phyloP scores from a whole-genome alignment of 1,140 invertebrate species.

The Glossosoma conforme region DNA sequence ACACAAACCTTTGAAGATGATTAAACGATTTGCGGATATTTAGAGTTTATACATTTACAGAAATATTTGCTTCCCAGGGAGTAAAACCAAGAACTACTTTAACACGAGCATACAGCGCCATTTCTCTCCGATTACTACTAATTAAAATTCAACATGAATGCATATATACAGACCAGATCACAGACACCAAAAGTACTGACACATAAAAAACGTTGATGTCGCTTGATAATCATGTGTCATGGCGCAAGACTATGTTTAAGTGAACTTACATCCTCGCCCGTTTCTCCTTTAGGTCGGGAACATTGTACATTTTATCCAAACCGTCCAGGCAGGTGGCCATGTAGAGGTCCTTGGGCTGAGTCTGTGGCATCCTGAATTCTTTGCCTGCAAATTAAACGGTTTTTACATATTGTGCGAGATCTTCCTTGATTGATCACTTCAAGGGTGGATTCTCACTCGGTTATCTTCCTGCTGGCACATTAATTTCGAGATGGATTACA shows the following conservation, averaged over 20 bases:
- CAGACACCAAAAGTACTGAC: not conserved
- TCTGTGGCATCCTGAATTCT: conserved; percentile 43
- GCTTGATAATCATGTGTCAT: not conserved
- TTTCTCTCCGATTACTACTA: not conserved
- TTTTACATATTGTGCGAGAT: not conserved
- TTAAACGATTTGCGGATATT: too few species aligned
- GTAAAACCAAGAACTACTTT: too few species aligned
- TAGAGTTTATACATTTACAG: too few species aligned
- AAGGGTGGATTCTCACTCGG: too few species aligned
- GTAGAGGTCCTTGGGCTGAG: conserved; percentile 48
- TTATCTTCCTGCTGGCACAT: too few species aligned
- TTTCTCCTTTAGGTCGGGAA: conserved; percentile 48
- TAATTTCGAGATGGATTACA: too few species aligned
- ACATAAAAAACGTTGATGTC: not conserved
- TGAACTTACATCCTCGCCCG: conserved; percentile 50
- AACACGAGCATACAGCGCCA: too few species aligned
- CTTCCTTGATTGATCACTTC: too few species aligned
- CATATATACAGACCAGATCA: not conserved
- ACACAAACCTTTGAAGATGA: too few species aligned
- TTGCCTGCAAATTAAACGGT: not conserved
- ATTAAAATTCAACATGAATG: not conserved
- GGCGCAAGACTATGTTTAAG: not conserved
- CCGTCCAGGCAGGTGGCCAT: conserved; percentile 50
- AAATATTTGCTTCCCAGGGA: too few species aligned
- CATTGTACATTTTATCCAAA: conserved; percentile 48